A percentile compares a stretch with the other conserved stretches of the same genome.
Conservation (phyloP, 2,113 vertebrate species). For the Chionodraco myersi region DNA sequence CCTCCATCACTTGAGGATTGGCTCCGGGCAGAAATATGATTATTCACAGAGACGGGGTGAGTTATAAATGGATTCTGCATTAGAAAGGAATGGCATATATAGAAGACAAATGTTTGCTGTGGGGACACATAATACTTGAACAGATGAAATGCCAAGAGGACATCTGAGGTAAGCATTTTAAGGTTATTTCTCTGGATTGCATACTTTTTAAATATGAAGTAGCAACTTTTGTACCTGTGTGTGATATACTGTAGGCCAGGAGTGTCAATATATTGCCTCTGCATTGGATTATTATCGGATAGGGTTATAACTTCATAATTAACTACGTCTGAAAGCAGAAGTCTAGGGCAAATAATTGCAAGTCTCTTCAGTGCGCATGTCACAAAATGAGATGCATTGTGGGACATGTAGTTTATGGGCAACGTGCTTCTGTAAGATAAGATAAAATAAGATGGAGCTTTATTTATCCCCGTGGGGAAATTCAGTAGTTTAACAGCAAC, state of each 20-base stretch:
- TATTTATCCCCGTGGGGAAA: no score
- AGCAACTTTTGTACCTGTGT: not conserved
- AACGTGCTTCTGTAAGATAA: no score
- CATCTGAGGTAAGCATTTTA: not conserved
- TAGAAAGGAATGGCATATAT: not conserved
- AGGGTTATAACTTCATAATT: no score
- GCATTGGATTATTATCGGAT: no score
- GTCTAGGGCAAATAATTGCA: no score
- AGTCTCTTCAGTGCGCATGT: no score
- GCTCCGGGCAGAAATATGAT: slow-evolving; percentile 13
- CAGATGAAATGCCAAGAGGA: not conserved
- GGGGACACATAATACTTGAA: not conserved
- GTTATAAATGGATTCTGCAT: not conserved
- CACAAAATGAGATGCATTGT: no score
- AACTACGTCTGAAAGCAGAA: no score
- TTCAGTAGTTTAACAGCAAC: no score
- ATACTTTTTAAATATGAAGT: not conserved
- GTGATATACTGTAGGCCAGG: not conserved
- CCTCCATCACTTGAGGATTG: slow-evolving; percentile 16
- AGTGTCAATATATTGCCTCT: no score
- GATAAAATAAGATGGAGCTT: no score
- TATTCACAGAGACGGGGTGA: not conserved
- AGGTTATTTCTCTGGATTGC: not conserved
- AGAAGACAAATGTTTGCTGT: not conserved
- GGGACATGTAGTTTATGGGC: no score